Conservation (phyloP, 2,888 invertebrate genomes). For the Drepanosiphum platanoidis region DNA sequence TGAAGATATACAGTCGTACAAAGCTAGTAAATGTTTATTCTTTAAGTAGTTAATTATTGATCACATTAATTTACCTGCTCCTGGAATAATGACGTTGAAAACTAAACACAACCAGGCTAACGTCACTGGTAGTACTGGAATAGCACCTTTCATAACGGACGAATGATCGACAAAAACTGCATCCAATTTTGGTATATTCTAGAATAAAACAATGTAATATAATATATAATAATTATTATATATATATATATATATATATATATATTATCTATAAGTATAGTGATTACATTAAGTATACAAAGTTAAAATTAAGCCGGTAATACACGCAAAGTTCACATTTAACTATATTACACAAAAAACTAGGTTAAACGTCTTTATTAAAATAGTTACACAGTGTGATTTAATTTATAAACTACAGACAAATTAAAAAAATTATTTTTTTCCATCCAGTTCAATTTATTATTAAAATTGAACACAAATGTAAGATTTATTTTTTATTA, state of each 20-base stretch:
- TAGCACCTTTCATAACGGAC: slow-evolving; percentile 89
- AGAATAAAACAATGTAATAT: slow-evolving; percentile 64
- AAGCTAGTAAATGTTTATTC: no score
- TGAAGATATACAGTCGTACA: no score
- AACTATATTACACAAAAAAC: slow-evolving; percentile 13
- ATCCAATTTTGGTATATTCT: slow-evolving; percentile 84
- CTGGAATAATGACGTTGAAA: slow-evolving; percentile 82
- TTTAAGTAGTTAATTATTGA: neutral
- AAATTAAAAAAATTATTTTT: neutral
- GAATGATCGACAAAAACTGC: slow-evolving; percentile 79
- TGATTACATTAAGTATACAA: neutral
- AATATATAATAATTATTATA: neutral
- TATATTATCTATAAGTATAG: neutral
- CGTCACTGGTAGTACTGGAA: slow-evolving; percentile 87
- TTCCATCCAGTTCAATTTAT: neutral
- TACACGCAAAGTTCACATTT: slow-evolving; percentile 42
- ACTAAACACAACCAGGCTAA: slow-evolving; percentile 89
- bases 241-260: neutral
- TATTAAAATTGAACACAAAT: neutral
- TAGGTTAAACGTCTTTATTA: slow-evolving; percentile 35
- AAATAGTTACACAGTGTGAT: neutral
- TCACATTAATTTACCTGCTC: slow-evolving; percentile 72
- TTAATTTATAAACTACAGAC: neutral
- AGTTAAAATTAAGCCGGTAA: neutral
- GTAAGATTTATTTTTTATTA: neutral